Evolutionary conservation across 53 echinoderm and acorn worm genomes (phyloP).

Genomic region (Henricia sp.): DNA sequence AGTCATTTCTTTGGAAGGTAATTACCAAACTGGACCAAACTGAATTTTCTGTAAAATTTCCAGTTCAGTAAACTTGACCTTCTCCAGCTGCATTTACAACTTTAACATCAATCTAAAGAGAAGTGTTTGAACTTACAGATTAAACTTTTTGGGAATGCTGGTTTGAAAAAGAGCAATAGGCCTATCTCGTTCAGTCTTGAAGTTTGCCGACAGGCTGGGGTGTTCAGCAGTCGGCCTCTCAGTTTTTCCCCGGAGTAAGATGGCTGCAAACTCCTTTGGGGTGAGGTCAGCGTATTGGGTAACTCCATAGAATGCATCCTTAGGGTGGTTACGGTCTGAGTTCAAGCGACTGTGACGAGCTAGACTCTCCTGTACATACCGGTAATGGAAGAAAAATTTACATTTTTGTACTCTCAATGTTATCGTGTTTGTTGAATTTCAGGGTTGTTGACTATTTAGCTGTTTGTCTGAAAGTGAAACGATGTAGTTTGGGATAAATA

Average conservation of each 20-base stretch:
- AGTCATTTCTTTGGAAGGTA: no score
- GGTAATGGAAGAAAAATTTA: not conserved
- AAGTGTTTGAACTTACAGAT: conserved; percentile 71
- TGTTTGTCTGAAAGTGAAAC: not conserved
- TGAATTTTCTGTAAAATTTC: no score
- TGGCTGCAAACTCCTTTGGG: conserved; percentile 74
- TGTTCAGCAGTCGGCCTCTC: not conserved
- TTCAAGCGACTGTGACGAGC: conserved; percentile 70
- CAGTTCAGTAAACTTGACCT: no score
- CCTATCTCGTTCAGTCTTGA: not conserved
- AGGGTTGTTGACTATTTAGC: not conserved
- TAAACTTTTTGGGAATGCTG: conserved; percentile 38
- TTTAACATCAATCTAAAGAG: no score
- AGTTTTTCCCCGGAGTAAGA: conserved; percentile 58
- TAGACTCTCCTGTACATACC: conserved; percentile 72
- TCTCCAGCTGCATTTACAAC: no score
- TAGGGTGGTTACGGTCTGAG: conserved; percentile 37
- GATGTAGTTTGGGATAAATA: no score
- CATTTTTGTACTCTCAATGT: not conserved
- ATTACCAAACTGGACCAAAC: no score
- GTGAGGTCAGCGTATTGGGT: conserved; percentile 92
- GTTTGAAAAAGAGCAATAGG: not conserved
- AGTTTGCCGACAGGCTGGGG: not conserved
- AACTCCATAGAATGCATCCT: conserved; percentile 84
- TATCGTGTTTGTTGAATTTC: not conserved